phyloP scores from a whole-genome alignment of 2,797 vertebrate species.

The Trematomus bernacchii region DNA sequence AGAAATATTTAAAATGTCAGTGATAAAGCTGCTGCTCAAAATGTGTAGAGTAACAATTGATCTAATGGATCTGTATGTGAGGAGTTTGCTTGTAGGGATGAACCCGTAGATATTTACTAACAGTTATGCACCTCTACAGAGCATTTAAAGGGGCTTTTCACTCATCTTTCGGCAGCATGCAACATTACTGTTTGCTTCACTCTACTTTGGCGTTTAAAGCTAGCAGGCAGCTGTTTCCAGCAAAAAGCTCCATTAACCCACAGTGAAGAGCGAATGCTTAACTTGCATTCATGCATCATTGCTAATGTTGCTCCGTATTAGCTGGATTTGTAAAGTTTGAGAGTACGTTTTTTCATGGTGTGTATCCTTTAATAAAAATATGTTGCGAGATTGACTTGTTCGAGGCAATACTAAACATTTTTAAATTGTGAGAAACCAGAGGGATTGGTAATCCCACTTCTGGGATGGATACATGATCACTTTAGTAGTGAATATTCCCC shows the following conservation, averaged over 20 bases:
- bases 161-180: neutral
- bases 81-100: neutral
- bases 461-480: neutral
- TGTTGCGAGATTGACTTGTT: neutral
- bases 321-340: neutral
- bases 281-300: neutral
- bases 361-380: neutral
- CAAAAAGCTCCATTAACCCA: neutral
- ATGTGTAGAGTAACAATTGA: neutral
- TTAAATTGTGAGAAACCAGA: neutral
- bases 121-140: neutral
- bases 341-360: too few species aligned
- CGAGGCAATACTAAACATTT: neutral
- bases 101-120: neutral
- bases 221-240: slow-evolving; percentile 1
- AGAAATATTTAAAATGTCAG: neutral
- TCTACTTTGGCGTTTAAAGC: neutral
- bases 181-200: neutral
- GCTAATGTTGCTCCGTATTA: neutral
- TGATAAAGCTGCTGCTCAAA: neutral
- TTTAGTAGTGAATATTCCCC: slow-evolving; percentile 14
- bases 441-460: neutral
- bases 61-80: neutral
- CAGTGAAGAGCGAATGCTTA: neutral
- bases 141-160: neutral